These are phyloP conservation scores for Oriolus oriolus DNA, from an alignment of 2,113 vertebrate genomes.

Conservation along the genomic window DNA sequence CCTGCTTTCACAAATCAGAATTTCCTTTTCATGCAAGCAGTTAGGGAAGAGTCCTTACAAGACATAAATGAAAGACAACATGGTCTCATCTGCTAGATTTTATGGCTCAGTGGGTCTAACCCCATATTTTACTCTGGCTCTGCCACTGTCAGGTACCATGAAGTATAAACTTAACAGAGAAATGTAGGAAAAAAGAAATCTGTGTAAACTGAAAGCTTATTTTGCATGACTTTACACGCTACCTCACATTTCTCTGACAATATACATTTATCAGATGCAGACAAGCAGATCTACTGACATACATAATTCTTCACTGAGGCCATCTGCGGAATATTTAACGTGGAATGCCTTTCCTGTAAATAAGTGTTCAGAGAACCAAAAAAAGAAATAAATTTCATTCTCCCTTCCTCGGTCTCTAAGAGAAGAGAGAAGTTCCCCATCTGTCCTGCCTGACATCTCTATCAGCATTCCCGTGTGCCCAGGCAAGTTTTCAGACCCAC, in stretches of 20 bases:
- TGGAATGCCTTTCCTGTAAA: neutral
- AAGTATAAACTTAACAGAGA: neutral
- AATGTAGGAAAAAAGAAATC: neutral
- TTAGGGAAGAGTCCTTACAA: neutral
- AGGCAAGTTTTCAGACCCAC: neutral
- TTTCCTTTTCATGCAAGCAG: neutral
- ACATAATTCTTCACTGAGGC: neutral
- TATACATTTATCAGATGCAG: constrained; percentile 34
- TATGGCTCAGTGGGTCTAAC: neutral
- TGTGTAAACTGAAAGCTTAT: neutral
- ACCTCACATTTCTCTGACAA: constrained; percentile 12
- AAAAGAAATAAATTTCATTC: neutral
- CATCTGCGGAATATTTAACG: neutral
- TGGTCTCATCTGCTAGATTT: neutral
- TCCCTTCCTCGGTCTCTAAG: neutral
- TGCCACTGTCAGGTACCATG: neutral
- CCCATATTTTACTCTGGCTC: neutral
- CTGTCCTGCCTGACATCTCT: constrained; percentile 19
- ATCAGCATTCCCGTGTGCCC: neutral
- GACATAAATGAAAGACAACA: neutral
- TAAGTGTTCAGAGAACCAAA: neutral
- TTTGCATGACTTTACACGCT: neutral
- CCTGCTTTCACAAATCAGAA: neutral
- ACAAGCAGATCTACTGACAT: constrained; percentile 24
- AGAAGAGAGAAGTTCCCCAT: neutral